These are phyloP conservation scores for Lampropteryx suffumata DNA, from an alignment of 2,888 invertebrate species.

Conservation along the genomic window DNA sequence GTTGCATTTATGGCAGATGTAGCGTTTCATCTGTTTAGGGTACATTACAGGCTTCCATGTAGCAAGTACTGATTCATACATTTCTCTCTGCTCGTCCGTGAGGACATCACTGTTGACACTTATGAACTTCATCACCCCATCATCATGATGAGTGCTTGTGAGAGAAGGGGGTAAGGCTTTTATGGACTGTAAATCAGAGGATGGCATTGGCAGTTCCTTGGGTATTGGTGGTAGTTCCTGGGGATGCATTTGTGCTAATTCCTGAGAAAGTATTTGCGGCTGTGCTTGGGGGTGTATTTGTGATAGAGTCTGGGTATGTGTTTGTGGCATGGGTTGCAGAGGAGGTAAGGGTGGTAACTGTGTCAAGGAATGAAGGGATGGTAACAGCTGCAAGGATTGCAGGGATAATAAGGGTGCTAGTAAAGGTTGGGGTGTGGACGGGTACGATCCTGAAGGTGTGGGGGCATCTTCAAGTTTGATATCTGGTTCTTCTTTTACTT, in stretches of 20 bases:
- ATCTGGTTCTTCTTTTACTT: slow-evolving; percentile 27
- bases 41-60: slow-evolving; percentile 72
- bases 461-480: slow-evolving; percentile 12
- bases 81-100: slow-evolving; percentile 69
- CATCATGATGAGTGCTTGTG: slow-evolving; percentile 10
- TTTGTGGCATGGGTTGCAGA: background rate
- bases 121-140: slow-evolving; percentile 61
- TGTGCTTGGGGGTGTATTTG: no score
- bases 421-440: background rate
- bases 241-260: slow-evolving; percentile 1
- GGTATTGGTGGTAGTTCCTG: background rate
- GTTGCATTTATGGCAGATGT: slow-evolving; percentile 69
- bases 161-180: slow-evolving; percentile 3
- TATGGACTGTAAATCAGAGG: background rate
- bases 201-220: no score
- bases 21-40: slow-evolving; percentile 60
- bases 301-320: background rate
- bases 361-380: no score
- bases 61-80: slow-evolving; percentile 71
- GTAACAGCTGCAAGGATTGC: background rate
- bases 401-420: background rate
- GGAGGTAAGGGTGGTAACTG: background rate
- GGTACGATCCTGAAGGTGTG: slow-evolving; percentile 12
- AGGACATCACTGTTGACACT: slow-evolving; percentile 63
- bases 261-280: no score